phyloP scores from a whole-genome alignment of 2,888 invertebrate species.

The Ormyrus thymus region DNA sequence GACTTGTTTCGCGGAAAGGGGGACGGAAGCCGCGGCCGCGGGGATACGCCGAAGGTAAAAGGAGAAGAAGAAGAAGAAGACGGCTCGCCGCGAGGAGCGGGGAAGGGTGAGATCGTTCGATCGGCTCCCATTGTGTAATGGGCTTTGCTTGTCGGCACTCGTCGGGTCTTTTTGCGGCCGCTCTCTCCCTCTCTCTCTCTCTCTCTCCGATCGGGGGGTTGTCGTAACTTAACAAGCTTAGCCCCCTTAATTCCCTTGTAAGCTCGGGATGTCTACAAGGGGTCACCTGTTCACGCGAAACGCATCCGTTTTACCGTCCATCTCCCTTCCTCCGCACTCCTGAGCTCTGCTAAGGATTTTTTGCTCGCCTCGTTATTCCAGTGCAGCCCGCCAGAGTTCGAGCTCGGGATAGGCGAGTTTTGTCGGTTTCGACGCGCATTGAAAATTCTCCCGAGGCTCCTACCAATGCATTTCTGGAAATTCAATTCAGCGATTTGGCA shows the following conservation, averaged over 20 bases:
- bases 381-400: too few species aligned
- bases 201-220: conserved; percentile 55
- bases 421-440: too few species aligned
- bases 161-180: too few species aligned
- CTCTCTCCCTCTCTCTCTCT: too few species aligned
- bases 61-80: not conserved
- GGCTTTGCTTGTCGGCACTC: conserved; percentile 29
- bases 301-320: conserved; percentile 69
- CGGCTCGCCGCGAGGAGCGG: not conserved
- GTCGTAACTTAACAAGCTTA: conserved; percentile 75
- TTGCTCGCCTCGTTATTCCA: not conserved
- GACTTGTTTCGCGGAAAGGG: too few species aligned
- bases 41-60: not conserved
- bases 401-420: too few species aligned
- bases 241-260: conserved; percentile 74
- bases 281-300: conserved; percentile 74
- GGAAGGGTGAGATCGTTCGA: conserved; percentile 39
- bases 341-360: not conserved
- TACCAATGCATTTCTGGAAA: too few species aligned
- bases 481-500: too few species aligned
- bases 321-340: not conserved
- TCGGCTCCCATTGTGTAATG: conserved; percentile 50
- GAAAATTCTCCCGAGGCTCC: too few species aligned
- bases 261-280: conserved; percentile 75
- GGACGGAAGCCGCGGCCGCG: conserved; percentile 18